Evolutionary conservation across 2,797 vertebrate genomes (phyloP).

Genomic region (Tenualosa ilisha): DNA sequence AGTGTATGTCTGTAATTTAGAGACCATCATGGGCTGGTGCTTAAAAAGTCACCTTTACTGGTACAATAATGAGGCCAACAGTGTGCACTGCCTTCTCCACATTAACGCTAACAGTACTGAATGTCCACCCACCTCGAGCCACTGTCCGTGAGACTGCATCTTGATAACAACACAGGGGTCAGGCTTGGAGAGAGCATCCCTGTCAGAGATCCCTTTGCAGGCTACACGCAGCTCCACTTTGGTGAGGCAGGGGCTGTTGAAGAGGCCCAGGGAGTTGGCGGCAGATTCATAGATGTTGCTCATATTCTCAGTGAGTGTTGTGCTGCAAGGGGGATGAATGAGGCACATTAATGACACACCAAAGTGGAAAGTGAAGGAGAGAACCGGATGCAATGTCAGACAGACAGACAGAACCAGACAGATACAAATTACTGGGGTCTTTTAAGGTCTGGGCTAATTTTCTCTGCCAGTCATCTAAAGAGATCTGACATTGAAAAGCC

Average conservation of each 20-base stretch:
- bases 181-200: slow-evolving; percentile 91
- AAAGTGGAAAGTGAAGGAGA: background rate
- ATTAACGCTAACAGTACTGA: background rate
- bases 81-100: too few relatives aligned
- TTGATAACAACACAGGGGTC: slow-evolving; percentile 94
- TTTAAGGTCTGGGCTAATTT: background rate
- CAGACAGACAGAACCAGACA: background rate
- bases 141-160: slow-evolving; percentile 93
- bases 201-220: slow-evolving; percentile 90
- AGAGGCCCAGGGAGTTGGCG: slow-evolving; percentile 89
- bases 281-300: slow-evolving; percentile 95
- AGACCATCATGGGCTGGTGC: too few relatives aligned
- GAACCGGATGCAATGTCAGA: background rate
- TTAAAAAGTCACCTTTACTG: background rate
- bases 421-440: background rate
- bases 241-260: slow-evolving; percentile 90
- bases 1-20: background rate
- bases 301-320: slow-evolving; percentile 76
- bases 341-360: background rate
- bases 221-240: slow-evolving; percentile 93
- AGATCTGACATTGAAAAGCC: background rate
- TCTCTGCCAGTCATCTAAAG: background rate
- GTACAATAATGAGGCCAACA: background rate
- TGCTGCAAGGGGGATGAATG: slow-evolving; percentile 39
- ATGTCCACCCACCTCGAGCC: slow-evolving; percentile 85